Evolutionary conservation across 2,888 invertebrate species (phyloP).

Genomic region (Eupithecia centaureata): DNA sequence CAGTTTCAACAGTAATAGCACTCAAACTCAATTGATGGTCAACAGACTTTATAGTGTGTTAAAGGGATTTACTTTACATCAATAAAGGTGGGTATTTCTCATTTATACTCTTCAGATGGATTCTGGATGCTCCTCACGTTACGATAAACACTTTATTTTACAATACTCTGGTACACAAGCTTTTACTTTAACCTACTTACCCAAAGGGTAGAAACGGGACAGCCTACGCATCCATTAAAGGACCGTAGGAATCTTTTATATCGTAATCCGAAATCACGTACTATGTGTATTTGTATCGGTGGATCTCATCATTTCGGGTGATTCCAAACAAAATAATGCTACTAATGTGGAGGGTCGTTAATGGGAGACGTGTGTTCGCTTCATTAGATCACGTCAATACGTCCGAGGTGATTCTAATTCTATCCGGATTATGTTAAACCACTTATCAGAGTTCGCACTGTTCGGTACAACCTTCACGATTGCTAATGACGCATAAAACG

Average conservation of each 20-base stretch:
- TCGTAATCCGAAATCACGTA: slow-evolving; percentile 25
- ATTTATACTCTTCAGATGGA: neutral
- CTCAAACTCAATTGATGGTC: neutral
- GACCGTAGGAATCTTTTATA: neutral
- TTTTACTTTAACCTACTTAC: slow-evolving; percentile 4
- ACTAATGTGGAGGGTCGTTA: slow-evolving; percentile 20
- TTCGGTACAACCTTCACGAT: slow-evolving; percentile 24
- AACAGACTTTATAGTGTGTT: neutral
- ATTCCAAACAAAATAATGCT: neutral
- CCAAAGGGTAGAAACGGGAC: neutral
- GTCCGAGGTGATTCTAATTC: slow-evolving; percentile 38
- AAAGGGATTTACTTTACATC: neutral
- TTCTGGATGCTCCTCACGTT: slow-evolving; percentile 15
- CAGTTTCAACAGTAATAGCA: neutral
- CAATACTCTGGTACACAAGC: slow-evolving; percentile 4
- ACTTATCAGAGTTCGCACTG: slow-evolving; percentile 30
- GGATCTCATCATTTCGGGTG: neutral
- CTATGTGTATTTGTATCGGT: neutral
- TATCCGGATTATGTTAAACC: slow-evolving; percentile 42
- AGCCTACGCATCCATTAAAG: neutral
- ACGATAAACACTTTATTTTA: slow-evolving; percentile 8
- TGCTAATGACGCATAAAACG: slow-evolving; percentile 2
- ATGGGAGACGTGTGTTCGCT: slow-evolving; percentile 42
- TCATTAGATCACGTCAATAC: slow-evolving; percentile 42
- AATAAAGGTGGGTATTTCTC: neutral